Evolutionary conservation across 2,797 vertebrate species (phyloP).

Genomic region (Oophaga sylvatica): DNA sequence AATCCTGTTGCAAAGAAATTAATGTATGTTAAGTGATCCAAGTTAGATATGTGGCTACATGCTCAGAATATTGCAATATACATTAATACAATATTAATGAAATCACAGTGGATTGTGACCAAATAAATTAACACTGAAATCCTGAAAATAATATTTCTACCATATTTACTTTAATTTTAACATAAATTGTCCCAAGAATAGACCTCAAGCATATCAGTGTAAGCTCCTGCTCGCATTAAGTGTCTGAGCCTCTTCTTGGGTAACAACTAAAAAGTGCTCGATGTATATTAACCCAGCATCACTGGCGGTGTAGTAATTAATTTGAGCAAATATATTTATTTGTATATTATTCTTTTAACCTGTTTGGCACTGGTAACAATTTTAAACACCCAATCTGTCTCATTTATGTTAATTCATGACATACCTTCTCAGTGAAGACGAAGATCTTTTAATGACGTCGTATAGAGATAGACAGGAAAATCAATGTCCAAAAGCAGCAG

Average conservation of each 20-base stretch:
- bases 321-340: neutral
- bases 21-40: neutral
- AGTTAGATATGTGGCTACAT: neutral
- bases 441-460: neutral
- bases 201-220: neutral
- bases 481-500: slow-evolving; percentile 4
- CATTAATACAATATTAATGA: neutral
- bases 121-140: neutral
- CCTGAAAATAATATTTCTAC: neutral
- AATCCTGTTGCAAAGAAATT: neutral
- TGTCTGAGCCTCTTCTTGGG: too few species aligned
- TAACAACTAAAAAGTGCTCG: neutral
- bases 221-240: neutral
- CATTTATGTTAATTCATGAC: slow-evolving; percentile 14
- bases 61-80: neutral
- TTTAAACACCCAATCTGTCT: neutral
- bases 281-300: neutral
- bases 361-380: neutral
- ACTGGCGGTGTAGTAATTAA: neutral
- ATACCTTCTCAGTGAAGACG: slow-evolving; percentile 5
- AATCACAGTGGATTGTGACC: neutral
- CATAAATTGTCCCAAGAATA: neutral
- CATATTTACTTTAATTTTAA: neutral
- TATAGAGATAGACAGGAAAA: slow-evolving; percentile 21
- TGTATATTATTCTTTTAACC: neutral